Conservation (phyloP, 2,797 vertebrate genomes). For the Urophycis tenuis region DNA sequence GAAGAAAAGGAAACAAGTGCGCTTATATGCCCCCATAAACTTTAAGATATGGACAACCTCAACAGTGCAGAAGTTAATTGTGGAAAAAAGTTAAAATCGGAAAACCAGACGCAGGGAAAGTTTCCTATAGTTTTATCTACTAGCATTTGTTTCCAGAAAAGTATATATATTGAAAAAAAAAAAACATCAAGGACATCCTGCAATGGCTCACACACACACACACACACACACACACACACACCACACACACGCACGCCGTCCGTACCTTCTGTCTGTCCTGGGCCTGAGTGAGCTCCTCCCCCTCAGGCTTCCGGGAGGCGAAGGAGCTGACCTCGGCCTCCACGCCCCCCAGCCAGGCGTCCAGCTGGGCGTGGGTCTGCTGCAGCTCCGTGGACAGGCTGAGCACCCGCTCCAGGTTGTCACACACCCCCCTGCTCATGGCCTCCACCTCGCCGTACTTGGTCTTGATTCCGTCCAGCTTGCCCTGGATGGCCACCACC, state of each 20-base stretch:
- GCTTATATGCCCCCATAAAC: neutral
- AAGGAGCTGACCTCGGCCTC: constrained; percentile 78
- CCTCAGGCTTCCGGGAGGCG: constrained; percentile 68
- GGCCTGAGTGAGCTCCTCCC: constrained; percentile 73
- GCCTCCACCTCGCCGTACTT: constrained; percentile 88
- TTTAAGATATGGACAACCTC: neutral
- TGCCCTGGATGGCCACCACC: constrained; percentile 93
- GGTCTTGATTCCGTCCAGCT: constrained; percentile 90
- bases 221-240: neutral
- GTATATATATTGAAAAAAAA: too few species aligned
- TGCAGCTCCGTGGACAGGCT: constrained; percentile 78
- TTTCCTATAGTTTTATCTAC: neutral
- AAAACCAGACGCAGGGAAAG: neutral
- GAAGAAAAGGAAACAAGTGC: neutral
- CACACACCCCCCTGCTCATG: constrained; percentile 77
- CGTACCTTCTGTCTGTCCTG: constrained; percentile 86
- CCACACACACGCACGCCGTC: neutral
- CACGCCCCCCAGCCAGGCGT: constrained; percentile 78
- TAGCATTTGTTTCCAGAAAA: neutral
- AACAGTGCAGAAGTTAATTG: neutral
- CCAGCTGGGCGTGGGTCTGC: constrained; percentile 74
- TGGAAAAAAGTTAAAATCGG: neutral
- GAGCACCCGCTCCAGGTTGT: constrained; percentile 81
- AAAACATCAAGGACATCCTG: neutral
- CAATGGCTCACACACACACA: neutral